A percentile compares a stretch with the other conserved stretches of the same genome.
Conservation (phyloP, 2,113 vertebrate species). For the Myiozetetes cayanensis region DNA sequence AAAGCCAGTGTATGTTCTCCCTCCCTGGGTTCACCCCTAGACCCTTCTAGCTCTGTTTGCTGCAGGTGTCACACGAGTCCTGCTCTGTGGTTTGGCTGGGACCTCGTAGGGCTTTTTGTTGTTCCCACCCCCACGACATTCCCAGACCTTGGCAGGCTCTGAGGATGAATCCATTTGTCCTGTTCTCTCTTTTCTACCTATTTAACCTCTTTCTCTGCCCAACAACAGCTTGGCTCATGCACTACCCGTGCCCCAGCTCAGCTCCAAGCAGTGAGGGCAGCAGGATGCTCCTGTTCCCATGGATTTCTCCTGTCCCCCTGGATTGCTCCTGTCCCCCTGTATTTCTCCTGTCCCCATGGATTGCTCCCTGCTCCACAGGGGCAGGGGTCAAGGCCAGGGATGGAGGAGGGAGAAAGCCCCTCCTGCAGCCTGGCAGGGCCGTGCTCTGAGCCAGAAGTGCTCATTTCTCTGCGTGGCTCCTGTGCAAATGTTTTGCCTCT, state of each 20-base stretch:
- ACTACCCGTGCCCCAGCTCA: rapidly evolving
- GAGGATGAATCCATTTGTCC: neutral
- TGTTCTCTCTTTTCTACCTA: neutral
- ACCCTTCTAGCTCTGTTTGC: neutral
- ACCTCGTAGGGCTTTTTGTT: neutral
- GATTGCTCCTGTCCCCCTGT: neutral
- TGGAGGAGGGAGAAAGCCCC: neutral
- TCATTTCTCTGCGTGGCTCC: neutral
- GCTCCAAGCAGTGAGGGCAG: rapidly evolving
- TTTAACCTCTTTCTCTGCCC: neutral
- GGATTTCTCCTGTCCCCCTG: rapidly evolving
- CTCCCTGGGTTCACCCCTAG: neutral
- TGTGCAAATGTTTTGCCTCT: neutral
- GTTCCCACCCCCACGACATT: neutral
- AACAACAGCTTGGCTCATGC: rapidly evolving
- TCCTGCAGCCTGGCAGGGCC: neutral
- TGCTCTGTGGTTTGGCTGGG: neutral
- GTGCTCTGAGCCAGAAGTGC: neutral
- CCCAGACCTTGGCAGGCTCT: neutral
- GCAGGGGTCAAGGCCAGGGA: neutral
- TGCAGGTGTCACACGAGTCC: neutral
- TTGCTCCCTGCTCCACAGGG: neutral
- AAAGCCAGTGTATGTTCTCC: rapidly evolving
- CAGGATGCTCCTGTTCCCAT: neutral
- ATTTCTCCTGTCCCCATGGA: rapidly evolving